Evolutionary conservation across 2,888 invertebrate genomes (phyloP), one percentile per base, ranked within the genome.

Genomic region (Ectobius pallidus): DNA sequence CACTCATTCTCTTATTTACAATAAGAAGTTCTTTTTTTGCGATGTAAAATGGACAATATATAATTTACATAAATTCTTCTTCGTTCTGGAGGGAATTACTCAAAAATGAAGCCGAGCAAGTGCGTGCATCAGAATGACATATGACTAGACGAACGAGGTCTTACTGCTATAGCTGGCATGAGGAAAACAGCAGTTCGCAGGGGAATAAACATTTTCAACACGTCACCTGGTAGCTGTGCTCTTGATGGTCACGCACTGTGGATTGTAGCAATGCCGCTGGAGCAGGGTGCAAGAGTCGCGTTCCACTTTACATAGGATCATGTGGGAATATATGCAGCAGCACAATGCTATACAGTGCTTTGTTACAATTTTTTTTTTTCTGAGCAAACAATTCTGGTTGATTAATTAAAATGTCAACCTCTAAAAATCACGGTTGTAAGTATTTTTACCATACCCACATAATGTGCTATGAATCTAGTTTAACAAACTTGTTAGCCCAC

Each of bases 1-100:
- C 46, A 68, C 65, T 71, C 71, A 68, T 30, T 73, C 42, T 67
- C 58, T 49, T 73, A 73, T 73, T 71, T 73, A 73, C 73, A 73
- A 61, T 62, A 39, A 71, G 72, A 46, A 55, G 34, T 44, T 65
- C 25, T 46, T 20, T 67, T 44, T 65, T 69, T 61, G 61, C 58
- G 42, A 69, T 73, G 73, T 69, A 73, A 73, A 73, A 73, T 73
- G 69, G 73, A 73, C 55, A 67, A 68, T 67, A 67, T 68, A 67
- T 67, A 72, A 72, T 72, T 49, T 67, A 67, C 73, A 73, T 67
- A 61, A 61, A 52, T 71, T 55, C 30, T 68, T 68, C 67, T 32
- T 72, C 74, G 72, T 72, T 74, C 74, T 74, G 74, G 74, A 74
- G 74, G 74, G 74, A 74, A 72, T 74, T 62, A 70, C 72, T 72